phyloP scores from a whole-genome alignment of 1,140 invertebrate genomes.

The Aleiodes sp. region DNA sequence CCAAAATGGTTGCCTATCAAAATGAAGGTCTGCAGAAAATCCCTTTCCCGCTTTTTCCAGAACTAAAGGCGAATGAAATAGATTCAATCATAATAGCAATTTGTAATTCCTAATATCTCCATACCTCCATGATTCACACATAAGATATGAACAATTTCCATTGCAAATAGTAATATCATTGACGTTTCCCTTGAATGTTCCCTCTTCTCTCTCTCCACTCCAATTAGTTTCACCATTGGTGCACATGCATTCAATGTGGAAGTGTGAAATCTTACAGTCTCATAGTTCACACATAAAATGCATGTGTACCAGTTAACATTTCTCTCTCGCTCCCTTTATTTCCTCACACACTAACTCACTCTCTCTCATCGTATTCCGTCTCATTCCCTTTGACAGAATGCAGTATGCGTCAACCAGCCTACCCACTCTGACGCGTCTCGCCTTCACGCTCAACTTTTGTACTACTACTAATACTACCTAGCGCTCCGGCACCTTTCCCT shows the following conservation, averaged over 20 bases:
- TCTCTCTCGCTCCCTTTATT: slow-evolving; percentile 4
- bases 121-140: too few relatives aligned
- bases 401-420: slow-evolving; percentile 47
- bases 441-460: slow-evolving; percentile 48
- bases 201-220: too few relatives aligned
- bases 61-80: too few relatives aligned
- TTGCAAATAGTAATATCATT: too few relatives aligned
- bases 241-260: not conserved
- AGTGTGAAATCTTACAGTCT: not conserved
- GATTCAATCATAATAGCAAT: too few relatives aligned
- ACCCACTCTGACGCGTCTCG: slow-evolving; percentile 41
- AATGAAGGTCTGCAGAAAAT: too few relatives aligned
- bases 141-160: too few relatives aligned
- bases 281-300: not conserved
- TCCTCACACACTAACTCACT: not conserved
- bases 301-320: slow-evolving; percentile 32
- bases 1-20: too few relatives aligned
- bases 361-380: not conserved
- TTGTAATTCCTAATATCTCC: too few relatives aligned
- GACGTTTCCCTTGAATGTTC: too few relatives aligned
- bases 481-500: slow-evolving; percentile 43
- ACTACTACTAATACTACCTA: slow-evolving; percentile 27
- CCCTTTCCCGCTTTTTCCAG: too few relatives aligned
- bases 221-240: too few relatives aligned
- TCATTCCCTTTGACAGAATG: slow-evolving; percentile 33